Evolutionary conservation across 2,888 invertebrate genomes (phyloP), one percentile per base, ranked within the genome.

Genomic region (Drosophila gaucha): DNA sequence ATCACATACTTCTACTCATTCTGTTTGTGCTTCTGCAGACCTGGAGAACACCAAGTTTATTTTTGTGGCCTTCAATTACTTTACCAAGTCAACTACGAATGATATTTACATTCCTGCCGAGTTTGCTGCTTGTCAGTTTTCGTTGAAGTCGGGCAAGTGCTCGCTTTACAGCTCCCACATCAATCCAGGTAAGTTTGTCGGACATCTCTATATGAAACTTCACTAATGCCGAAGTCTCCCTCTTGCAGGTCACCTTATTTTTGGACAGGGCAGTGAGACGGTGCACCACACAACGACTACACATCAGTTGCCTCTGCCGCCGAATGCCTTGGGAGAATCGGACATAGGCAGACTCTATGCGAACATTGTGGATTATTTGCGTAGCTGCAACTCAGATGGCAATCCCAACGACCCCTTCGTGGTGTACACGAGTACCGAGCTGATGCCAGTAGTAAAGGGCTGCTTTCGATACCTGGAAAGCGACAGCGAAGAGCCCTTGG

Each of bases 31-130:
- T 3, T 20, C 16, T 5, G 12, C 36, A 91, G 91, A 89, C 63
- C 46, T 91, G n/a, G 84, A 86, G 16, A 65, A 65, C 0, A 72
- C 83, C 3, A 79, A 72, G 1, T 91, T 88, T 20, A 76, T 84
- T 3, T 90, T 92, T 38, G 78, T 80, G 0, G 87, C 89, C 55
- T 91, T 86, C 0, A 92, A 91, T 20, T 92, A 89, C 51, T 92
- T 91, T 43, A 78, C 80, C 0, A 91, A 89, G 64, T 85, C 86
- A 0, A 31, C 69, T 0, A 73, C 75, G 3, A 74, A 67, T 1
- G 80, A 77, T 0, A 62, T 89, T 1, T 93, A 92, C 74, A 88
- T 91, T 14, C 94, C 94, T 0, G 94, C 93, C 1, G 94, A 94
- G 85, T 90, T 94, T 38, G 92, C 93, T 0, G 67, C 94, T 0